Conservation (phyloP, 2,113 vertebrate species). For the Condylura cristata region DNA sequence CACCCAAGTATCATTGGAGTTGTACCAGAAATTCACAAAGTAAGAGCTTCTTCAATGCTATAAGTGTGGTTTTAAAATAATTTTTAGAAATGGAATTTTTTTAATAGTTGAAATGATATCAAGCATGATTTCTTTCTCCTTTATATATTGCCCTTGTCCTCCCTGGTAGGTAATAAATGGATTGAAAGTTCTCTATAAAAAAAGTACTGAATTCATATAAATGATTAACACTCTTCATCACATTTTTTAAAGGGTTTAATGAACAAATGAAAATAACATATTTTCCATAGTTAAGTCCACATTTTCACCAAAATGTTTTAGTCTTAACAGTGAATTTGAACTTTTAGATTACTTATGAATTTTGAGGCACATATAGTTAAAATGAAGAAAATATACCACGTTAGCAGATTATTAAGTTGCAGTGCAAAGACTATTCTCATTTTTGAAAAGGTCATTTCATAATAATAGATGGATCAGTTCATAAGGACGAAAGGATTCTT, state of each 20-base stretch:
- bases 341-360: neutral
- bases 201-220: neutral
- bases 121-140: neutral
- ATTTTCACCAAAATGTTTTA: neutral
- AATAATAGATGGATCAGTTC: too few species aligned
- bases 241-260: conserved; percentile 2
- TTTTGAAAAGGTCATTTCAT: too few species aligned
- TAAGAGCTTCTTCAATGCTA: neutral
- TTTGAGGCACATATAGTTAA: too few species aligned
- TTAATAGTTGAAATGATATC: neutral
- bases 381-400: too few species aligned
- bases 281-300: neutral
- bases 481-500: too few species aligned
- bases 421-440: too few species aligned
- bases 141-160: neutral
- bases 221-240: conserved; percentile 10
- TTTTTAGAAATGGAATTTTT: neutral
- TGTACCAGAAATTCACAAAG: neutral
- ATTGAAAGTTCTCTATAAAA: neutral
- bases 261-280: neutral
- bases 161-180: neutral
- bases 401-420: too few species aligned
- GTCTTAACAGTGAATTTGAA: neutral
- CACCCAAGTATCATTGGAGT: neutral
- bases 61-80: neutral